Base-by-base conservation (phyloP, 2,797 vertebrate genomes). In the Netta rufina region DNA sequence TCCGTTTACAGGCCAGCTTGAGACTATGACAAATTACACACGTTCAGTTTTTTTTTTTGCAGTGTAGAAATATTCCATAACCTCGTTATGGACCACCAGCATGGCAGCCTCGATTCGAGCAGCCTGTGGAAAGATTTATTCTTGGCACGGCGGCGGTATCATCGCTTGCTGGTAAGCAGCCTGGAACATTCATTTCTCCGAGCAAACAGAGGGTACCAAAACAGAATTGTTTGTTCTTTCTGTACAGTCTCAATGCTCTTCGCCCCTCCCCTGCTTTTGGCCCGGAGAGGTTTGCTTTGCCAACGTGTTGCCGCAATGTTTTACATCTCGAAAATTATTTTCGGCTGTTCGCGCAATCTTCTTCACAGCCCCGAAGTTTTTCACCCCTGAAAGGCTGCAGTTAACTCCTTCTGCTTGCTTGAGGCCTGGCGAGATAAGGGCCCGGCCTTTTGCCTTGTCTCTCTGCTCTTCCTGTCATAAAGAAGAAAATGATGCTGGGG, bases 161-260 rank as follows among this genome's bases (percentile, higher is more conserved):
- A 53, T 57, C 65, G 1, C n/a, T 84, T 73, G 66, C 51, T 95
- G 94, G 87, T 86, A 28, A 61, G 56, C 32, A 89, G 90, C 86
- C 93, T 77, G 89, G 94, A 91, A 94, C 87, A 62, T 95, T 93
- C 74, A 79, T 82, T 95, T 94, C 94, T 93, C 4, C 15, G 58
- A 70, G 85, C 70, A 83, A 85, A 71, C 69, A 30, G n/a, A 64
- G 51, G 91, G 77, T 24, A 91, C 90, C 93, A 78, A 93, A 96
- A 75, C 93, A 95, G 73, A 84, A 93, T 39, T 43, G 56, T 95
- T 90, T 92, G 88, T 95, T 83, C 93, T 88, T 38, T 75, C 36
- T 32, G 19, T 6, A 3, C 67, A 41, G 11, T 33, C 81, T 74
- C 89, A 28, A n/a, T 47, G 4, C 41, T 57, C 18, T 13, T 19